A percentile compares a stretch with the other conserved stretches of the same genome.
Evolutionary conservation across 2,888 invertebrate genomes (phyloP).

Genomic region (Holacanthella duospinosa): DNA sequence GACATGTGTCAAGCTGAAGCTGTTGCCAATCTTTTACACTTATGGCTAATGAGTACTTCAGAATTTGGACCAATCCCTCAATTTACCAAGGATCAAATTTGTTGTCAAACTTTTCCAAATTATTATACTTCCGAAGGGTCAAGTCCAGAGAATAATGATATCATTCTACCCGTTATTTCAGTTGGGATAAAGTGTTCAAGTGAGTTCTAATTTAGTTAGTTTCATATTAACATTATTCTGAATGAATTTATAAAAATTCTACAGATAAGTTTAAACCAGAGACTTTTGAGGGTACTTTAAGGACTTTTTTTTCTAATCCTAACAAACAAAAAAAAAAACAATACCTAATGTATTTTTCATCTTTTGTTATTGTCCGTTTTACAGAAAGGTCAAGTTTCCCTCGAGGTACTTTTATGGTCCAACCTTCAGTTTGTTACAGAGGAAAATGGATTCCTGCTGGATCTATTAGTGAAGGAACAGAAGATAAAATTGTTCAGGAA

Average conservation of each 20-base stretch:
- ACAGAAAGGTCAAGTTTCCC: slow-evolving; percentile 22
- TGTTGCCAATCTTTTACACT: slow-evolving; percentile 25
- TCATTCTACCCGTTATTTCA: slow-evolving; percentile 16
- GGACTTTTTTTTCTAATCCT: too few species aligned
- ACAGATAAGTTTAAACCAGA: too few species aligned
- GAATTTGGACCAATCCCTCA: neutral
- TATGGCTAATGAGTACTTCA: slow-evolving; percentile 30
- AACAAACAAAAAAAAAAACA: too few species aligned
- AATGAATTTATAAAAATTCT: too few species aligned
- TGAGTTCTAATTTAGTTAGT: slow-evolving; percentile 11
- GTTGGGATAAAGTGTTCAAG: slow-evolving; percentile 18
- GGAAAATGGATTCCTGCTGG: slow-evolving; percentile 30
- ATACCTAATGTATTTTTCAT: too few species aligned
- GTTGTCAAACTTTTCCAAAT: neutral
- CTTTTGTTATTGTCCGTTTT: slow-evolving; percentile 10
- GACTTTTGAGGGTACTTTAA: too few species aligned
- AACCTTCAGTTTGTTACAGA: slow-evolving; percentile 28
- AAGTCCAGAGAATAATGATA: neutral
- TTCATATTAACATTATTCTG: too few species aligned
- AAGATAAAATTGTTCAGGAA: slow-evolving; percentile 18
- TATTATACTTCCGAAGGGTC: neutral
- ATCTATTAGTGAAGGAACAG: slow-evolving; percentile 21
- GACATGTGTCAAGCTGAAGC: slow-evolving; percentile 33
- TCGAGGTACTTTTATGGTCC: slow-evolving; percentile 33
- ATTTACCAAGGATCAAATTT: neutral